Base-by-base conservation (phyloP, 2,888 invertebrate species). In the Ceramica pisi region DNA sequence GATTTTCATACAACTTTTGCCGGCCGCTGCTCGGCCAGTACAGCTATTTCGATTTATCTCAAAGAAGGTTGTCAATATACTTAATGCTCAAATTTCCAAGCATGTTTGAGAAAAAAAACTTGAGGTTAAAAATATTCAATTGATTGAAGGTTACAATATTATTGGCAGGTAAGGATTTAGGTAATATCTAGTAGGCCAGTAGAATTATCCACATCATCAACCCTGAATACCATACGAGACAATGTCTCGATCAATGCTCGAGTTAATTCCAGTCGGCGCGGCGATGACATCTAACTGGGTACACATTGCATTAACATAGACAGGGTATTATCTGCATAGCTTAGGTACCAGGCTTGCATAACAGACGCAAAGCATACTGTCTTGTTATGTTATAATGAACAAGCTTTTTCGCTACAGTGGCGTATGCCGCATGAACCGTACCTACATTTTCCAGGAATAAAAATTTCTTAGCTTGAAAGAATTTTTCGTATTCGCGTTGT, bases 261-360 rank as follows among this genome's bases (percentile, higher is more conserved):
- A 55, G 72, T 81, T 83, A 83, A 82, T 83, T 80, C 73, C 71
- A 77, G 65, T 61, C 75, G 70, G 46, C 2, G 38, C 75, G 70
- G 46, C 2, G 38, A 75, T 44, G 65, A 46, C 23, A 74, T 65
- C 53, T 61, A 41, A 46, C 44, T 48, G 38, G 44, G 10, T 26
- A 50, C 53, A 38, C 59, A 59, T 38, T 63, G n/a, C 26, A 66
- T 66, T 55, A 59, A 53, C 51, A 71, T 66, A 62, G 26, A 55
- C 35, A 12, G 7, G n/a, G 35, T 46, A 60, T 67, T 46, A 62
- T 59, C 41, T 71, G 16, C 8, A 26, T 46, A 46, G 46, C 19
- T 7, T 46, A 19, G 46, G 38, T 57, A 41, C 16, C 9, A 21
- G 21, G 21, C 8, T 38, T 57, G 41, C 46, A 44, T 60, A 44